phyloP scores from a whole-genome alignment of 2,888 invertebrate genomes.

The Eupithecia subfuscata region DNA sequence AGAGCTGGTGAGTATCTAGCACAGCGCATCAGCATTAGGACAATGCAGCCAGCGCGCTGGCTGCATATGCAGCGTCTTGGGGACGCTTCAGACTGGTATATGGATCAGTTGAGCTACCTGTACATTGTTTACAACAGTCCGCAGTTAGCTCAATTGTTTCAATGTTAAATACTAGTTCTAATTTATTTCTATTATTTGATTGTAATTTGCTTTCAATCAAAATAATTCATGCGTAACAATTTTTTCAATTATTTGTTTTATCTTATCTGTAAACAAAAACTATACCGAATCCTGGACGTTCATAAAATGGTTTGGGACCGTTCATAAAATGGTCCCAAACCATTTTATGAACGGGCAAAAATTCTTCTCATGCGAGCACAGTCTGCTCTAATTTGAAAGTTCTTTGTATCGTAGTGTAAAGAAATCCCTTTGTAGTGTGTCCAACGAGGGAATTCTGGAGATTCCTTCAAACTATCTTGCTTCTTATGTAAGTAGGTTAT shows the following conservation, averaged over 20 bases:
- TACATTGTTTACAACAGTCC: no score
- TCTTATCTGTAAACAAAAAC: not conserved
- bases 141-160: no score
- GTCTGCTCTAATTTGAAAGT: not conserved
- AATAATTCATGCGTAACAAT: not conserved
- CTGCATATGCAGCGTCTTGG: no score
- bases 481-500: not conserved
- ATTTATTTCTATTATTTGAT: no score
- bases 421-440: not conserved
- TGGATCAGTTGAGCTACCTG: no score
- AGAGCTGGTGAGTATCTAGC: no score
- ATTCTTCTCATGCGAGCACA: not conserved
- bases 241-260: not conserved
- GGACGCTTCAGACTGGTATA: no score
- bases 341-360: not conserved
- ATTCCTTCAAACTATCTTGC: not conserved
- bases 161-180: no score
- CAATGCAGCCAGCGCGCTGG: no score
- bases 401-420: conserved; percentile 10
- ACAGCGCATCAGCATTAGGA: no score
- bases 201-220: not conserved
- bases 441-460: not conserved
- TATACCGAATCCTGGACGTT: not conserved
- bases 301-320: no score
- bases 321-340: no score